Percentiles rank a stretch among this genome's conserved stretches.
Conservation (phyloP, 2,113 vertebrate genomes). For the Campylomormyrus numenius region DNA sequence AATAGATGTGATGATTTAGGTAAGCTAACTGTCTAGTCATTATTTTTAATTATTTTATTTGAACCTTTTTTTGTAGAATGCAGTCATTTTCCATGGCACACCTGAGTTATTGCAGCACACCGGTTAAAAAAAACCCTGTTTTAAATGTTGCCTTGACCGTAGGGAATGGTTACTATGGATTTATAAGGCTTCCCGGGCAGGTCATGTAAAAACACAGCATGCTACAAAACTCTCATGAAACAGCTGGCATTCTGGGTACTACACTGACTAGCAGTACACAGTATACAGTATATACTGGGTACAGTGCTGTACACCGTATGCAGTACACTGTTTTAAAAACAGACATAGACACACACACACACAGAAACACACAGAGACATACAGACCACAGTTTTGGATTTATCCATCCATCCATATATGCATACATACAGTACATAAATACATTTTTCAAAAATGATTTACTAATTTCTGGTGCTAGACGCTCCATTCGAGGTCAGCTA, state of each 20-base stretch:
- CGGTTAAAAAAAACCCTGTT: background rate
- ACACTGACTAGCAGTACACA: background rate
- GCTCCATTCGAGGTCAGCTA: background rate
- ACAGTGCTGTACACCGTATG: background rate
- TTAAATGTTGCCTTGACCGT: background rate
- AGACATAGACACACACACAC: background rate
- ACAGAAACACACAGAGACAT: background rate
- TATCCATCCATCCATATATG: background rate
- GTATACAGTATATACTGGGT: background rate
- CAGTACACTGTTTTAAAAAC: background rate
- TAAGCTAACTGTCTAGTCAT: background rate
- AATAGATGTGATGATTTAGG: background rate
- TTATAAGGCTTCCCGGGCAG: background rate
- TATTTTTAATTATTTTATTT: background rate
- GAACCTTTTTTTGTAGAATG: no score
- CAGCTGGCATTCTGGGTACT: background rate
- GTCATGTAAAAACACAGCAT: background rate
- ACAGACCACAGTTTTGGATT: background rate
- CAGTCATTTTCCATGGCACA: no score
- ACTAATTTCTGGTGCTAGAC: background rate
- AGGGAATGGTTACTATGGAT: background rate
- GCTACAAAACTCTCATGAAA: background rate
- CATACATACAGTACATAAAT: no score
- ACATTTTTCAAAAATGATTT: background rate
- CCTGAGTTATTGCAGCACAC: no score